phyloP scores from a whole-genome alignment of 1,140 invertebrate species.

The Campoletis sonorensis region DNA sequence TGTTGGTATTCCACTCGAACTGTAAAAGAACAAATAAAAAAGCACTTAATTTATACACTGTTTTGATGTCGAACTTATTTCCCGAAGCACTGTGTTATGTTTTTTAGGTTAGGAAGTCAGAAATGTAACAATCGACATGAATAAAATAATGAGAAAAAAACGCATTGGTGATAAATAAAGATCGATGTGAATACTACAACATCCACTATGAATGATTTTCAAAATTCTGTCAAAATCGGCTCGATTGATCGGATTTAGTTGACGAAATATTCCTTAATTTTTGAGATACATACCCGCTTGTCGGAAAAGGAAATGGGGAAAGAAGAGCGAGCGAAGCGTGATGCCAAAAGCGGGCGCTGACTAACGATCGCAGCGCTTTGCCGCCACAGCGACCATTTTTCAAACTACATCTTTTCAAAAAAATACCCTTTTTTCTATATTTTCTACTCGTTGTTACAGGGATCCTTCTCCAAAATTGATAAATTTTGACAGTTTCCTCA shows the following conservation, averaged over 20 bases:
- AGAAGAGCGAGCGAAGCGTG: too few species aligned
- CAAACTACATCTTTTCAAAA: background rate
- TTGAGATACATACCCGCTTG: constrained; percentile 20
- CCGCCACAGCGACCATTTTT: background rate
- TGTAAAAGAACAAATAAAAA: constrained; percentile 60
- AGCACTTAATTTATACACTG: constrained; percentile 37
- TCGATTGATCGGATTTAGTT: constrained; percentile 29
- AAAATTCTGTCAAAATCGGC: constrained; percentile 1
- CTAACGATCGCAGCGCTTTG: background rate
- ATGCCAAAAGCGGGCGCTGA: too few species aligned
- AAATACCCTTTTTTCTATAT: background rate
- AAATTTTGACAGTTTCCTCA: too few species aligned
- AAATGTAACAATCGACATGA: background rate
- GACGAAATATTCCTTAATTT: constrained; percentile 2
- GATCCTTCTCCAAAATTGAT: too few species aligned
- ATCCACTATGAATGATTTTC: background rate
- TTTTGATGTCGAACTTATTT: background rate
- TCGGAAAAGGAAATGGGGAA: constrained; percentile 44
- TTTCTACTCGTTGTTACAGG: too few species aligned
- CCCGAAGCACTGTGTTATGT: too few species aligned
- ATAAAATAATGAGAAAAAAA: constrained; percentile 27
- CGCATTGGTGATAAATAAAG: background rate
- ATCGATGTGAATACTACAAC: background rate
- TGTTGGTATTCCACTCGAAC: constrained; percentile 56
- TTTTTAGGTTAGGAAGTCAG: background rate